phyloP scores from a whole-genome alignment of 2,113 vertebrate species.

The Myotis lucifugus region DNA sequence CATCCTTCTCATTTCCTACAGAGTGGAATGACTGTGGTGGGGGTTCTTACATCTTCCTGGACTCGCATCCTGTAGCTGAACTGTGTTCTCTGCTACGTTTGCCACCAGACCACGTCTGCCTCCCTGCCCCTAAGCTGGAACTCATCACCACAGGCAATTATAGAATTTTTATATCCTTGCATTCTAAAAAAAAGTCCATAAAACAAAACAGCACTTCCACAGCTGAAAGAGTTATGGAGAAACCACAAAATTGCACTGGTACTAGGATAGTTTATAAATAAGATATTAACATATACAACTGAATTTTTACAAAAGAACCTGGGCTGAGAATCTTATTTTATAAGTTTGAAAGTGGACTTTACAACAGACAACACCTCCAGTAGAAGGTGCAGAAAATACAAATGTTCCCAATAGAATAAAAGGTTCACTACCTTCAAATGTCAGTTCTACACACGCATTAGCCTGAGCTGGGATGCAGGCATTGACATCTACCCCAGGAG shows the following conservation, averaged over 20 bases:
- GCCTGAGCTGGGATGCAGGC: not conserved
- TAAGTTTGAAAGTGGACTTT: constrained; percentile 33
- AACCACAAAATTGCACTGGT: constrained; percentile 32
- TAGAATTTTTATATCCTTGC: constrained; percentile 68
- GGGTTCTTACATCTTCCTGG: not conserved
- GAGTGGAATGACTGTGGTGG: not conserved
- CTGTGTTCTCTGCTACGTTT: constrained; percentile 36
- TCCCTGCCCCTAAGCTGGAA: constrained; percentile 58
- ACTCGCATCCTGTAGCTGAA: not conserved
- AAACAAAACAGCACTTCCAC: constrained; percentile 28
- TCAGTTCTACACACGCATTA: not conserved
- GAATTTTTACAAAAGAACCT: not conserved
- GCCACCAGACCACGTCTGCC: constrained; percentile 44
- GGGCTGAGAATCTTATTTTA: not conserved
- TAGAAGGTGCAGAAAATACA: not conserved
- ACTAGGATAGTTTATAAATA: constrained; percentile 23
- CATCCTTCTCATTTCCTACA: constrained; percentile 8
- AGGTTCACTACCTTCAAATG: not conserved
- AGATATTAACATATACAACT: constrained; percentile 37
- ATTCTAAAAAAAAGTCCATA: constrained; percentile 41
- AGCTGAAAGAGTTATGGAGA: constrained; percentile 13
- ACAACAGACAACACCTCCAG: not conserved
- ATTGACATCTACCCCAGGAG: not conserved
- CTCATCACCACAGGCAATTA: constrained; percentile 70
- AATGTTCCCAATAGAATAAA: not conserved